Base-by-base conservation (phyloP, 2,888 invertebrate genomes). In the Lasioglossum lativentre region DNA sequence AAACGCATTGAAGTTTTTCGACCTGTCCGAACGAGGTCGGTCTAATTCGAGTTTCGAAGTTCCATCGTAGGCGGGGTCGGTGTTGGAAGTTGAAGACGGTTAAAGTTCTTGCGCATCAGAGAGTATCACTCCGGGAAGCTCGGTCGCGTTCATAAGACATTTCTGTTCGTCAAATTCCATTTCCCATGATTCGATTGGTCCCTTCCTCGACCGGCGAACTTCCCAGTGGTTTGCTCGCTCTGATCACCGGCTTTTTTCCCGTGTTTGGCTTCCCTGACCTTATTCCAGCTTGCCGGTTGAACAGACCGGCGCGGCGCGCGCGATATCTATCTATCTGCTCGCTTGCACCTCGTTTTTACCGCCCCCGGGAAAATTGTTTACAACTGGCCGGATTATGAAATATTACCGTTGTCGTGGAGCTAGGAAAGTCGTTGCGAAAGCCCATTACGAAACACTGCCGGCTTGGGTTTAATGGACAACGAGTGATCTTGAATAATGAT, bases 191-290 rank as follows among this genome's bases (percentile, higher is more conserved):
- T 47, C 40, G 34, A 66, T 52, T 75, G 63, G 27, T 23, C 38
- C 38, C 23, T 19, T 42, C 70, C 40, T 27, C 42, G 74, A n/a
- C 71, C 23, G 40, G 59, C 30, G 12, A 40, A 68, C 71, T 56
- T 83, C 79, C 34, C 84, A 59, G 82, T 74, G 78, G 38, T 74
- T 47, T n/a, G 30, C 16, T n/a, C 75, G 68, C 85, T 83, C 83
- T 63, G 83, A 83, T 85, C 84, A 71, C 47, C 59, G 71, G 42
- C 74, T 73, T 85, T 86, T 80, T 84, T 68, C 77, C 82, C 66
- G 82, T 86, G 86, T 90, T 88, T 90, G 91, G 91, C 92, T 92
- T 92, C 91, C 85, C 88, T 91, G 92, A 92, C 92, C 92, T 88
- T 89, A 88, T 92, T 92, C 91, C 83, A 82, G 88, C 80, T 80